Base-by-base conservation (phyloP, 1,140 invertebrate genomes). In the Cydia amplana region DNA sequence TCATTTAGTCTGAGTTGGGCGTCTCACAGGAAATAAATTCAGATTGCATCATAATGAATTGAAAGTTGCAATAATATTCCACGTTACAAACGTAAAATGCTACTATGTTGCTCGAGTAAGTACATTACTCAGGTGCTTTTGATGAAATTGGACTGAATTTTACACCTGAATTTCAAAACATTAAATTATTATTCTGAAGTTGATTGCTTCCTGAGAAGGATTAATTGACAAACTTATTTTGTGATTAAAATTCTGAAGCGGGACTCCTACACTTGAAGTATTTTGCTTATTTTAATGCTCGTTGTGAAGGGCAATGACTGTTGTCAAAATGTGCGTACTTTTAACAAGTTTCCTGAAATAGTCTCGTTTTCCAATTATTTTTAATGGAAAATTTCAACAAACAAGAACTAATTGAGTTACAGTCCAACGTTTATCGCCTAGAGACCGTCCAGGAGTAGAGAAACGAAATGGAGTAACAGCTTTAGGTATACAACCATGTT, bases 401-500 rank as follows among this genome's bases (percentile, higher is more conserved):
- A 60, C 55, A 60, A 60, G 20, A 23, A 23, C 55, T 60, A 60
- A 60, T 60, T 60, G 55, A 60, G 55, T 60, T 60, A 60, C 55
- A 60, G 55, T 23, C 20, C 55, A 60, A 60, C 55, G 6, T 60
- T 60, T 60, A 60, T 60, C 55, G 55, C 55, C 55, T 60, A 60
- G 16, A 60, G 55, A 60, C 20, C 55, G 32, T 1, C 55, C 18
- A 20, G 10, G 55, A 60, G 55, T 23, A 23, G 3, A 60, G 20
- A 23, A 60, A 60, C 55, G 20, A 9, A 23, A 23, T n/a, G 4
- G 55, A 60, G 55, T 60, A 23, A 23, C 18, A 60, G 20, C 10
- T 20, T 60, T n/a, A 60, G 4, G 6, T 10, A 60, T 60, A 60
- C 4, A 55, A 55, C 16, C 49, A 16, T 60, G 51, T 20, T 16